A percentile compares a stretch with the other conserved stretches of the same genome.
Evolutionary conservation across 2,797 vertebrate species (phyloP).

Genomic region (Sebastes matsubarae): DNA sequence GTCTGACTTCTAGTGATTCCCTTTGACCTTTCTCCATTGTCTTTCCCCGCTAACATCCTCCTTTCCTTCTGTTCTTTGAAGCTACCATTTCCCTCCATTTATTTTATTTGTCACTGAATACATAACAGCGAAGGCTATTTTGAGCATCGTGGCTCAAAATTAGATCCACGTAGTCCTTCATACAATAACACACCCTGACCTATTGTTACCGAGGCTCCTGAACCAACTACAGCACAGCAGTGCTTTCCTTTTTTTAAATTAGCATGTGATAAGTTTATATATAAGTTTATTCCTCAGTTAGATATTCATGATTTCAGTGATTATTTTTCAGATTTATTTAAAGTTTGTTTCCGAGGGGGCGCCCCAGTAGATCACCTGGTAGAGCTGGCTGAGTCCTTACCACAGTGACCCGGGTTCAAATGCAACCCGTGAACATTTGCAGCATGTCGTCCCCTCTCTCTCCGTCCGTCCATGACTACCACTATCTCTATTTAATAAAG

Average conservation of each 20-base stretch:
- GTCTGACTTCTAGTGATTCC: neutral
- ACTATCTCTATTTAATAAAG: too few species aligned
- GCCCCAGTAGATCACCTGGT: too few species aligned
- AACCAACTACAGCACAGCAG: neutral
- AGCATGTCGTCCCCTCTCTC: too few species aligned
- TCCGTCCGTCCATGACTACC: too few species aligned
- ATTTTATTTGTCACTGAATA: constrained; percentile 20
- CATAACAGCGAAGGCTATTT: constrained; percentile 22
- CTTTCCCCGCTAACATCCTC: neutral
- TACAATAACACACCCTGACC: constrained; percentile 15
- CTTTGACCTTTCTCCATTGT: neutral
- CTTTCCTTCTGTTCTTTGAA: constrained; percentile 20
- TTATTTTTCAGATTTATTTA: neutral
- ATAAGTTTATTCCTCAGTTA: neutral
- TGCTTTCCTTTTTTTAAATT: neutral
- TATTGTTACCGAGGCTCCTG: neutral
- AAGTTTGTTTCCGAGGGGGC: neutral
- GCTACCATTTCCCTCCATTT: constrained; percentile 7
- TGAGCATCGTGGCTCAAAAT: constrained; percentile 30
- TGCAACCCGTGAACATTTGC: too few species aligned
- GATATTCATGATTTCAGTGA: neutral
- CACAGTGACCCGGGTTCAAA: too few species aligned
- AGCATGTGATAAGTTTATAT: neutral
- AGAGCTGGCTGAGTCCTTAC: too few species aligned
- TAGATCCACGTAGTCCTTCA: constrained; percentile 2